Evolutionary conservation across 2,888 invertebrate genomes (phyloP).

Genomic region (Eilema griseolum): DNA sequence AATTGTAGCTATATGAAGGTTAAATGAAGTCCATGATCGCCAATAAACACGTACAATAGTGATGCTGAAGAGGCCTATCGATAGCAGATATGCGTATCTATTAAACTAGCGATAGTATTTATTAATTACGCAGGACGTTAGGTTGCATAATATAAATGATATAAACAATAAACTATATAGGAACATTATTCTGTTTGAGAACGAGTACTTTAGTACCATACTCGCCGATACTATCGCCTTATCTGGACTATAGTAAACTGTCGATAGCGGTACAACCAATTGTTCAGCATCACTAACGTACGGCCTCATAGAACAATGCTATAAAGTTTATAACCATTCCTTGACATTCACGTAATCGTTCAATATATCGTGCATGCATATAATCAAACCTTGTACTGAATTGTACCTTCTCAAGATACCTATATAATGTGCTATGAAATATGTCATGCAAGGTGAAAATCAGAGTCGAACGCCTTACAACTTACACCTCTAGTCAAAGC

Average conservation of each 20-base stretch:
- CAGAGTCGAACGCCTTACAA: constrained; percentile 65
- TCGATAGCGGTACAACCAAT: background rate
- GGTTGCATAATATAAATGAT: background rate
- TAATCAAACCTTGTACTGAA: background rate
- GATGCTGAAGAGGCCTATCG: background rate
- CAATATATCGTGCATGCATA: constrained; percentile 2
- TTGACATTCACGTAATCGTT: constrained; percentile 14
- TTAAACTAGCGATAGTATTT: background rate
- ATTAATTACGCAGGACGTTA: background rate
- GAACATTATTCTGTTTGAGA: background rate
- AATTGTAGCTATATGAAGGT: background rate
- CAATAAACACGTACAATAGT: background rate
- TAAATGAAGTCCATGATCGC: constrained; percentile 11
- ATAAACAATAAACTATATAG: background rate
- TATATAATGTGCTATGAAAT: background rate
- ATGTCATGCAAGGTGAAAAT: constrained; percentile 66
- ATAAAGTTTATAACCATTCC: constrained; percentile 9
- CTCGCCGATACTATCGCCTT: background rate
- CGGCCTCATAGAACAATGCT: constrained; percentile 10
- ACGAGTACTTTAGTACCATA: background rate
- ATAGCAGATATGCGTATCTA: background rate
- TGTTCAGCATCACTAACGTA: constrained; percentile 7
- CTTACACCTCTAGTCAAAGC: constrained; percentile 56
- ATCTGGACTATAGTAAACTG: background rate
- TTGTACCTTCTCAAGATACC: background rate